A percentile compares a stretch with the other conserved stretches of the same genome.
Conservation (phyloP, 1,140 invertebrate species). For the Danaus plexippus region DNA sequence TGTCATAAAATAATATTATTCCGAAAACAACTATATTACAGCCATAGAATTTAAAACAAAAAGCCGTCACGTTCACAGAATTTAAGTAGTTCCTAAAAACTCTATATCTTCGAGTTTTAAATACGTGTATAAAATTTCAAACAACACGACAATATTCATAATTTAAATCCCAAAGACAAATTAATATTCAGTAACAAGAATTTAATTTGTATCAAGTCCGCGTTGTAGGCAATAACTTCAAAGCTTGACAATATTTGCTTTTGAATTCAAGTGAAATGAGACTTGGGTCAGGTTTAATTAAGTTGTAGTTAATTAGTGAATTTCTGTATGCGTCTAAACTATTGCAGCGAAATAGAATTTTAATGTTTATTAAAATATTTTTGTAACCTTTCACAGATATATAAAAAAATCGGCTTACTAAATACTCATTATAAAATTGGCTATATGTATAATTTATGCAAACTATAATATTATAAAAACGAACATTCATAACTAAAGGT, state of each 20-base stretch:
- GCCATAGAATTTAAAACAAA: too few species aligned
- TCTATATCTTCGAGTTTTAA: too few species aligned
- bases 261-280: conserved; percentile 22
- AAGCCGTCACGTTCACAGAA: too few species aligned
- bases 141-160: background rate
- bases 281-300: conserved; percentile 11
- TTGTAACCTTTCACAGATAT: too few species aligned
- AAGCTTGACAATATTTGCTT: conserved; percentile 1
- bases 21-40: too few species aligned
- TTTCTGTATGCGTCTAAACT: conserved; percentile 23
- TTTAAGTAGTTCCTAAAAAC: too few species aligned
- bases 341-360: conserved; percentile 20
- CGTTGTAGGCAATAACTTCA: background rate
- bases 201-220: conserved; percentile 10
- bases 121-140: background rate
- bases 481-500: too few species aligned
- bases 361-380: background rate
- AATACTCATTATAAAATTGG: too few species aligned
- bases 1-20: too few species aligned
- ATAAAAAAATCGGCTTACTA: too few species aligned
- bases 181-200: conserved; percentile 7
- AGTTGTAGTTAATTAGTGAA: conserved; percentile 18
- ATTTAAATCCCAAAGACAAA: conserved; percentile 5
- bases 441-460: too few species aligned
- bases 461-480: too few species aligned